Percentiles rank a stretch among this genome's conserved stretches.
phyloP scores from a whole-genome alignment of 2,797 vertebrate genomes.

The Uromys caudimaculatus region DNA sequence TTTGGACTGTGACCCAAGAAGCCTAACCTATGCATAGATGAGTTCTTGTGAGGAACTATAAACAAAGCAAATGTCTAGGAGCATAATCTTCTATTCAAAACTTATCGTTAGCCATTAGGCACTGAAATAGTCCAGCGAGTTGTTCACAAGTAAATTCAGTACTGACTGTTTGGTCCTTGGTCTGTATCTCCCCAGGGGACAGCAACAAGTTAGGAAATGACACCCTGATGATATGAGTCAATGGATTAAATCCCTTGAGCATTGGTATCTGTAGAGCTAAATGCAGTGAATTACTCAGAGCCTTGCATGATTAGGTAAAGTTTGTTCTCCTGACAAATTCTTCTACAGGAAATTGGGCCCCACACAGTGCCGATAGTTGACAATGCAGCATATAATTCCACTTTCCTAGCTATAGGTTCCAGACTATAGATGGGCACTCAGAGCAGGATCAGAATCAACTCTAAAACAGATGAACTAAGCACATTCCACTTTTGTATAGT shows the following conservation, averaged over 20 bases:
- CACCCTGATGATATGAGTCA: conserved; percentile 44
- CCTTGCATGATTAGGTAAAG: conserved; percentile 49
- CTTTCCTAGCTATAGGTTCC: background rate
- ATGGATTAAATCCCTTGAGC: conserved; percentile 55
- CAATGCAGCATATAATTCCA: conserved; percentile 11
- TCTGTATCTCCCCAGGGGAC: background rate
- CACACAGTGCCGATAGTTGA: background rate
- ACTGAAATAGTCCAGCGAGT: background rate
- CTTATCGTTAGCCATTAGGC: background rate
- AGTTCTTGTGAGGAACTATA: background rate
- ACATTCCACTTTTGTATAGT: background rate
- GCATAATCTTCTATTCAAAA: background rate
- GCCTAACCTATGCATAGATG: background rate
- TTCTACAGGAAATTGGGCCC: background rate
- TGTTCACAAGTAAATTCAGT: conserved; percentile 5
- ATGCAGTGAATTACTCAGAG: conserved; percentile 27
- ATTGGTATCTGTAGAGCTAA: conserved; percentile 41
- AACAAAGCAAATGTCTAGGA: background rate
- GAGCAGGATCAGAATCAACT: background rate
- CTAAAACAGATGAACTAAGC: background rate
- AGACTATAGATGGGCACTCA: conserved; percentile 13
- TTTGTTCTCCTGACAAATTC: background rate
- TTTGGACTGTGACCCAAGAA: background rate
- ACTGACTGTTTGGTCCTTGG: background rate
- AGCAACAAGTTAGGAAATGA: conserved; percentile 50